Evolutionary conservation across 2,113 vertebrate genomes (phyloP).

Genomic region (Shinisaurus crocodilurus): DNA sequence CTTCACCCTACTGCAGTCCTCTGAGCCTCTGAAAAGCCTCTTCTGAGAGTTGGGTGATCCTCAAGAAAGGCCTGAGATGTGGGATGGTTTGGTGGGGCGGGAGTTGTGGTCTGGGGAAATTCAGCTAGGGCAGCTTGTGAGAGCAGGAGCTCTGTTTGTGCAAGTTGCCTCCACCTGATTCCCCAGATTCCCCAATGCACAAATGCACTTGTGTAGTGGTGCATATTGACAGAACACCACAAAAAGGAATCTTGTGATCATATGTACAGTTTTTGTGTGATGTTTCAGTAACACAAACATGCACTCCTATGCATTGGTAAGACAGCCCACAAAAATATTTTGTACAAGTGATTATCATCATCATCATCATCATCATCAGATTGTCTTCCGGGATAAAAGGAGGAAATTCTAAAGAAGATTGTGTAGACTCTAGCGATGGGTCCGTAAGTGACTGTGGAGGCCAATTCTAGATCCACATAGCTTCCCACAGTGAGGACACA

Average conservation of each 20-base stretch:
- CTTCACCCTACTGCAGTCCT: not conserved
- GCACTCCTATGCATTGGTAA: not conserved
- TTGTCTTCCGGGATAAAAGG: too few relatives aligned
- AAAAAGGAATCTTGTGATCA: not conserved
- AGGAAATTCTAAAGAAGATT: too few relatives aligned
- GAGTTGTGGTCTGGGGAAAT: not conserved
- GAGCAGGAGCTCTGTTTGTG: not conserved
- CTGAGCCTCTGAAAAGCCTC: not conserved
- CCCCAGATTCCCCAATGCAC: not conserved
- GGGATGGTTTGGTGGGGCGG: too few relatives aligned
- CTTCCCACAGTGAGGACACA: too few relatives aligned
- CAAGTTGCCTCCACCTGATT: not conserved
- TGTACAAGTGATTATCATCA: not conserved
- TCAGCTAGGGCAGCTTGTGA: too few relatives aligned
- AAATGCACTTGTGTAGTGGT: not conserved
- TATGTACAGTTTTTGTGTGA: not conserved
- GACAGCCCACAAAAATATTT: not conserved
- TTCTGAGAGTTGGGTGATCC: not conserved
- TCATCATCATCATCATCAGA: too few relatives aligned
- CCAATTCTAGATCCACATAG: too few relatives aligned
- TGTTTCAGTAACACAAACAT: not conserved
- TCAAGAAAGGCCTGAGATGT: not conserved
- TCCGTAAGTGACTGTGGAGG: too few relatives aligned
- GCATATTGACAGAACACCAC: not conserved
- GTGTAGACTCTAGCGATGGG: too few relatives aligned